A percentile compares a stretch with the other conserved stretches of the same genome.
phyloP scores from a whole-genome alignment of 2,888 invertebrate genomes.

The Adela reaumurella region DNA sequence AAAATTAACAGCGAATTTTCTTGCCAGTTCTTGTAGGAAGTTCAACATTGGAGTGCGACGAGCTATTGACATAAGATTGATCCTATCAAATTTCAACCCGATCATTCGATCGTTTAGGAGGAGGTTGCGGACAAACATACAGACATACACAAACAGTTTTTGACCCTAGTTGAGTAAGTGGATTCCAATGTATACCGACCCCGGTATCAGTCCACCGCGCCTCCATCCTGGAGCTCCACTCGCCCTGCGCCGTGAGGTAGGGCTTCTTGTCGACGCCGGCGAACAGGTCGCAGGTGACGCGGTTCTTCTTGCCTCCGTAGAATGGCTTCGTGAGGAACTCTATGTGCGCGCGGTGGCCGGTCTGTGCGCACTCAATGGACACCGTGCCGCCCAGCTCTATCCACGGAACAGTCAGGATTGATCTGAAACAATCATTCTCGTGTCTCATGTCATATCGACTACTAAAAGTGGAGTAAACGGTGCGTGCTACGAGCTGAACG shows the following conservation, averaged over 20 bases:
- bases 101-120: no score
- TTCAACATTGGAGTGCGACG: no score
- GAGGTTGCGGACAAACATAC: no score
- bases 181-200: no score
- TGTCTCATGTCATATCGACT: neutral
- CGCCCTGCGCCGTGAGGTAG: conserved; percentile 84
- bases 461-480: no score
- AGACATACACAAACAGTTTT: no score
- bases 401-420: conserved; percentile 97
- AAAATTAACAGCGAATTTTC: no score
- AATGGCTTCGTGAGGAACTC: conserved; percentile 98
- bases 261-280: conserved; percentile 85
- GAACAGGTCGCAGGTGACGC: conserved; percentile 76
- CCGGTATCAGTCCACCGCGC: conserved; percentile 78
- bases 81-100: no score
- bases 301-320: conserved; percentile 94
- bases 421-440: conserved; percentile 54
- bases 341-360: conserved; percentile 87
- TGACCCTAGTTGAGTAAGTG: no score
- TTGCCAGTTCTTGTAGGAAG: no score
- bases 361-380: conserved; percentile 86
- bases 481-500: no score
- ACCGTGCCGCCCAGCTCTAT: conserved; percentile 95
- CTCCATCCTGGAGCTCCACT: conserved; percentile 97
- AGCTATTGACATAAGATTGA: no score